Percentiles rank a stretch among this genome's conserved stretches.
Conservation (phyloP, 92 coral and sea anemone species). For the Palythoa heliodiscus region DNA sequence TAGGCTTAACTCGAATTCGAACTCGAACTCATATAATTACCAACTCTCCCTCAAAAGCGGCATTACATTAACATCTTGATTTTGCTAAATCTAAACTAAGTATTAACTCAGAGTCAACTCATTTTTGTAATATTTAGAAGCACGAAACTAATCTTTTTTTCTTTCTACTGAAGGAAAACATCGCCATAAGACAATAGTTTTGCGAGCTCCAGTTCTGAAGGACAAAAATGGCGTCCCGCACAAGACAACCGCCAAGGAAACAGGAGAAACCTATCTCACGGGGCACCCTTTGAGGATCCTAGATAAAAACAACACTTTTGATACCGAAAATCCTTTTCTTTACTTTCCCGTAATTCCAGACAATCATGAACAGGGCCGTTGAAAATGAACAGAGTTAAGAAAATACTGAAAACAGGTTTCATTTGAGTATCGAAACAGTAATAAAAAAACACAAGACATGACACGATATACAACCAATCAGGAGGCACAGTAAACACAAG, state of each 20-base stretch:
- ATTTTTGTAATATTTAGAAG: neutral
- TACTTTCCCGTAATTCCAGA: constrained; percentile 76
- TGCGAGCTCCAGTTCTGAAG: constrained; percentile 65
- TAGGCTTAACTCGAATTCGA: no score
- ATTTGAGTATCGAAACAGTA: no score
- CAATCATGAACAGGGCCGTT: constrained; percentile 65
- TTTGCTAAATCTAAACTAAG: neutral
- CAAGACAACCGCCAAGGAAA: constrained; percentile 81
- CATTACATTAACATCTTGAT: neutral
- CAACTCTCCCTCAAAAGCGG: no score
- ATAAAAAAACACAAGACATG: no score
- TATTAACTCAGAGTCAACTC: no score
- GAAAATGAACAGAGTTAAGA: neutral
- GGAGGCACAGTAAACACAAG: no score
- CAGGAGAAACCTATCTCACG: constrained; percentile 69
- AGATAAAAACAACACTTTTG: constrained; percentile 66
- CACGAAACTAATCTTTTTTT: neutral
- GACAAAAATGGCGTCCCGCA: constrained; percentile 68
- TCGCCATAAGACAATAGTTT: constrained; percentile 26
- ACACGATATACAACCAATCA: no score
- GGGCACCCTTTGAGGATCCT: constrained; percentile 80
- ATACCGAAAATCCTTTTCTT: constrained; percentile 65
- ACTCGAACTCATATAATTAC: no score
- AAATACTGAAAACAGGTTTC: neutral
- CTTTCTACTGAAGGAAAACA: constrained; percentile 7